A percentile compares a stretch with the other conserved stretches of the same genome.
phyloP scores from a whole-genome alignment of 2,797 vertebrate genomes.

The Sphaeramia orbicularis region DNA sequence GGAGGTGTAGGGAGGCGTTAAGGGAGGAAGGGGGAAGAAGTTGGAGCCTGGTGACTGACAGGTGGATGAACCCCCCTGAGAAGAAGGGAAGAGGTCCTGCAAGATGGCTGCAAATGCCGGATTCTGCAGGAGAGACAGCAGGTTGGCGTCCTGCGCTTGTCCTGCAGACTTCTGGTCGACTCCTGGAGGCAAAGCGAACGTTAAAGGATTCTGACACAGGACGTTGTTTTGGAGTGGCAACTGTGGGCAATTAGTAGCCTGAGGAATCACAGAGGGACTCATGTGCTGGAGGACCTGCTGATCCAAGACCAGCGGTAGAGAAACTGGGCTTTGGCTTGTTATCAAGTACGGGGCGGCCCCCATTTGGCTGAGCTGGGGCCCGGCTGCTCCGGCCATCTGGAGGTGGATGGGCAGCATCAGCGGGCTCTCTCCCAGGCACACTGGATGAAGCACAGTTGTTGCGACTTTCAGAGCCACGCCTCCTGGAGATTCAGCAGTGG shows the following conservation, averaged over 20 bases:
- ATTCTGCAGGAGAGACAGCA: slow-evolving; percentile 92
- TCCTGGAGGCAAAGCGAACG: slow-evolving; percentile 83
- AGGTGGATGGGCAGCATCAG: slow-evolving; percentile 93
- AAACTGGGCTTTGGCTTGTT: slow-evolving; percentile 92
- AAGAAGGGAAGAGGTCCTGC: slow-evolving; percentile 93
- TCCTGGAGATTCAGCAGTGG: slow-evolving; percentile 86
- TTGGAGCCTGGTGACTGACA: slow-evolving; percentile 87
- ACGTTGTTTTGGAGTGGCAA: slow-evolving; percentile 86
- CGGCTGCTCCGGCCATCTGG: slow-evolving; percentile 89
- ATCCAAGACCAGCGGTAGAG: slow-evolving; percentile 93
- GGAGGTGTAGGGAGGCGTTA: slow-evolving; percentile 88
- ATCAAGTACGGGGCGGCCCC: slow-evolving; percentile 91
- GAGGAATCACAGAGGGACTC: slow-evolving; percentile 90
- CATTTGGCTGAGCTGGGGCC: slow-evolving; percentile 87
- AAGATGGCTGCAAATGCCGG: slow-evolving; percentile 92
- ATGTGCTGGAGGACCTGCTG: slow-evolving; percentile 97
- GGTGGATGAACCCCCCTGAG: slow-evolving; percentile 84
- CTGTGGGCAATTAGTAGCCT: slow-evolving; percentile 82
- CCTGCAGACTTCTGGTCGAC: slow-evolving; percentile 89
- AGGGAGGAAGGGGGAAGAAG: slow-evolving; percentile 85
- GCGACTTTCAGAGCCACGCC: slow-evolving; percentile 94
- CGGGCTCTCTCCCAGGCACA: slow-evolving; percentile 94
- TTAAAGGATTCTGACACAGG: slow-evolving; percentile 87
- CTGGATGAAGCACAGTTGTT: slow-evolving; percentile 93
- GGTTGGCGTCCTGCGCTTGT: slow-evolving; percentile 87